Conservation (phyloP, 1,140 invertebrate species). For the Ditylenchus dipsaci region DNA sequence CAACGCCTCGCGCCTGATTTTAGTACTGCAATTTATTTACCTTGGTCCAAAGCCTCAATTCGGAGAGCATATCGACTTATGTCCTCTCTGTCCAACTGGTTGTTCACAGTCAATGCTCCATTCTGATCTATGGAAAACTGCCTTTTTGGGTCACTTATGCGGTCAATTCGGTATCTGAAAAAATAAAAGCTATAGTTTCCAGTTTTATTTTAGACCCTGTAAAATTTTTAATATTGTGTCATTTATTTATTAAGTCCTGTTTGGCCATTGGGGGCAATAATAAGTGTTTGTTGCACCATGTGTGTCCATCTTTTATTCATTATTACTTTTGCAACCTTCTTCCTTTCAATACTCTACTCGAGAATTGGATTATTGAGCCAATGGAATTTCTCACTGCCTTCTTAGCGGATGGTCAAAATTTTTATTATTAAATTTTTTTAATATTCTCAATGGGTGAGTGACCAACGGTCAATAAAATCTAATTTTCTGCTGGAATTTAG, state of each 20-base stretch:
- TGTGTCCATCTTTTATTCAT: no score
- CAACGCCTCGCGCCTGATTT: background rate
- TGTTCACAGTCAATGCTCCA: conserved; percentile 50
- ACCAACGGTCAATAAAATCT: no score
- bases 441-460: no score
- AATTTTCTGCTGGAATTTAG: no score
- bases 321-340: no score
- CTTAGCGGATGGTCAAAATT: no score
- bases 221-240: background rate
- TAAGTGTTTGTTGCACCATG: background rate
- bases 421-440: no score
- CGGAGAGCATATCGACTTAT: conserved; percentile 48
- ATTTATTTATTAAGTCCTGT: background rate
- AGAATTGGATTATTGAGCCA: no score
- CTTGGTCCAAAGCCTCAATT: conserved; percentile 54
- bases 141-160: conserved; percentile 57
- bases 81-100: conserved; percentile 52
- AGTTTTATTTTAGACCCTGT: background rate
- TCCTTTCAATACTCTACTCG: no score
- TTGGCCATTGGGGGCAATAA: background rate
- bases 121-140: conserved; percentile 58
- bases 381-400: no score
- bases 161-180: conserved; percentile 52
- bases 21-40: conserved; percentile 18
- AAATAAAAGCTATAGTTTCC: background rate